A percentile compares a stretch with the other conserved stretches of the same genome.
Evolutionary conservation across 2,113 vertebrate genomes (phyloP).

Genomic region (Eclectus roratus): DNA sequence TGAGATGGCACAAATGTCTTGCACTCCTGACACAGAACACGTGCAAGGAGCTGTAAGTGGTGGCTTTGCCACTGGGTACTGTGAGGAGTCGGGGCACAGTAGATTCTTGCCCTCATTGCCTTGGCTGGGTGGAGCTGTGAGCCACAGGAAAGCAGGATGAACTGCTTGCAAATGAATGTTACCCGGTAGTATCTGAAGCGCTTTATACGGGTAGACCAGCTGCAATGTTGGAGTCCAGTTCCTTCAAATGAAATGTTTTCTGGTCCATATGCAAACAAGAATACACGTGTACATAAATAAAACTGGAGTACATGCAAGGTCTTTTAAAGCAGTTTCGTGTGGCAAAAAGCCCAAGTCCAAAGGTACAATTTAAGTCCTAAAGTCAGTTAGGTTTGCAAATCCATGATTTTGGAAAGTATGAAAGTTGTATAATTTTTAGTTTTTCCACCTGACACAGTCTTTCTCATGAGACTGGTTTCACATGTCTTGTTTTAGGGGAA

Average conservation of each 20-base stretch:
- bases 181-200: not conserved
- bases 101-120: not conserved
- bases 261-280: not conserved
- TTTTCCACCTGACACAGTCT: not conserved
- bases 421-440: not conserved
- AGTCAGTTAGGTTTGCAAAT: not conserved
- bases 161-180: not conserved
- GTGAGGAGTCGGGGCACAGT: not conserved
- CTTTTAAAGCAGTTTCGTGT: not conserved
- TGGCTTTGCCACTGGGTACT: not conserved
- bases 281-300: not conserved
- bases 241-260: not conserved
- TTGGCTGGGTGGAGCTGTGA: not conserved
- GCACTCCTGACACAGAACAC: fast-evolving
- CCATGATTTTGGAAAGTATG: not conserved
- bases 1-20: no score
- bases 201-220: not conserved
- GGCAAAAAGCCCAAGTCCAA: not conserved
- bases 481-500: not conserved
- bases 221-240: not conserved
- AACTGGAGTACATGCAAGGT: not conserved
- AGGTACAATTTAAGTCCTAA: not conserved
- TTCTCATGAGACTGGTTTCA: not conserved
- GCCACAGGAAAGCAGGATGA: not conserved
- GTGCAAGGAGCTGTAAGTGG: not conserved